Evolutionary conservation across 2,113 vertebrate genomes (phyloP), one percentile per base, ranked within the genome.

Genomic region (Calyptomena viridis): DNA sequence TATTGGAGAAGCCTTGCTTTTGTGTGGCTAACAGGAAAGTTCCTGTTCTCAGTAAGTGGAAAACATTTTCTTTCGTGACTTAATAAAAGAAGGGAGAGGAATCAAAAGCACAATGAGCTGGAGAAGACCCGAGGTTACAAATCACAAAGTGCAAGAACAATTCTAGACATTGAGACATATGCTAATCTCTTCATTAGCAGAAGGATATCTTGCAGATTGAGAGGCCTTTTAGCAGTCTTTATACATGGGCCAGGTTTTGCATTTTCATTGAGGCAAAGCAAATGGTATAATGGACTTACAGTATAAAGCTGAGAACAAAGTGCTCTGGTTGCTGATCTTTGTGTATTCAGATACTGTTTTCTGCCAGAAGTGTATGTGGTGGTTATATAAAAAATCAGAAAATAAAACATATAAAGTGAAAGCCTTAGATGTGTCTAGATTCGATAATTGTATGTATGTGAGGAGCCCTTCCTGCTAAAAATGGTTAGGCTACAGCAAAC

Each of bases 171-270:
- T 72, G 59, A 95, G 74, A 95, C 55, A 42, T 75, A 81, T 79
- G 76, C 79, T 89, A 95, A 94, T 96, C 84, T 95, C 12, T 3
- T 93, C 62, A 62, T 74, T 96, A 87, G 78, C 53, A 71, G 69
- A 88, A 78, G 74, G 76, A 64, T 77, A 42, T 50, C 68, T 94
- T 90, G 69, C 69, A 87, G 84, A 74, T 72, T 76, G 75, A 85
- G 82, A 80, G 39, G 25, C 58, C 67, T 95, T 90, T 88, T 73
- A 87, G 33, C 2, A 2, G 50, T 77, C 74, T 83, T 83, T 84
- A 73, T 55, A 78, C 23, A 35, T 6, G 33, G 68, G 31, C 52
- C 31, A 28, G 23, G 9, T 75, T 97, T 95, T 86, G 68, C 85
- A 86, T 80, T 95, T 95, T 83, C 72, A 64, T 52, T 44, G 21